These are phyloP conservation scores for Macrophya annulata DNA, from an alignment of 2,888 invertebrate species.

Conservation along the genomic window DNA sequence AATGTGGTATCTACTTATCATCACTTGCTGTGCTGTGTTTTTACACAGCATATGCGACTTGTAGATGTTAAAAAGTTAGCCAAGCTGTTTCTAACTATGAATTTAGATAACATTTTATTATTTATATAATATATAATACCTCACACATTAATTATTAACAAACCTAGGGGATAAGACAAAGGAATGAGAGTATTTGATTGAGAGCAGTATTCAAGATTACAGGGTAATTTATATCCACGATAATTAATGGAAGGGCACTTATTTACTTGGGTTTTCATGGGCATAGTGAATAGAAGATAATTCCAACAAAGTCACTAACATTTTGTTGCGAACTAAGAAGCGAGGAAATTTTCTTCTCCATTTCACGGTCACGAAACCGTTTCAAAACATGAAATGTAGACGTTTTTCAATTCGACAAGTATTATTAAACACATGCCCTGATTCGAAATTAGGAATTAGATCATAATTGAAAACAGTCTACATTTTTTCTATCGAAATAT, in stretches of 20 bases:
- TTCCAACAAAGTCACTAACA: background rate
- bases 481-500: background rate
- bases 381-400: background rate
- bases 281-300: background rate
- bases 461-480: background rate
- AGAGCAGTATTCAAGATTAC: background rate
- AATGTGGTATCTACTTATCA: background rate
- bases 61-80: background rate
- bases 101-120: conserved; percentile 25
- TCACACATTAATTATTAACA: background rate
- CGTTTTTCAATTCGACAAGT: background rate
- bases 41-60: background rate
- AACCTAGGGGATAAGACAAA: background rate
- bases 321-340: background rate
- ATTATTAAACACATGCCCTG: background rate
- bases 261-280: background rate
- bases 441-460: background rate
- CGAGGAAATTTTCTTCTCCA: no score
- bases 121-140: conserved; percentile 28
- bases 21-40: no score
- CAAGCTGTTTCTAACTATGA: background rate
- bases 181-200: conserved; percentile 38
- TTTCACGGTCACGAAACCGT: no score
- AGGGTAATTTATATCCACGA: background rate
- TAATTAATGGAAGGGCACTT: conserved; percentile 32